A percentile compares a stretch with the other conserved stretches of the same genome.
These are phyloP conservation scores for Pycnonotus jocosus DNA, from an alignment of 2,113 vertebrate species.

Conservation along the genomic window DNA sequence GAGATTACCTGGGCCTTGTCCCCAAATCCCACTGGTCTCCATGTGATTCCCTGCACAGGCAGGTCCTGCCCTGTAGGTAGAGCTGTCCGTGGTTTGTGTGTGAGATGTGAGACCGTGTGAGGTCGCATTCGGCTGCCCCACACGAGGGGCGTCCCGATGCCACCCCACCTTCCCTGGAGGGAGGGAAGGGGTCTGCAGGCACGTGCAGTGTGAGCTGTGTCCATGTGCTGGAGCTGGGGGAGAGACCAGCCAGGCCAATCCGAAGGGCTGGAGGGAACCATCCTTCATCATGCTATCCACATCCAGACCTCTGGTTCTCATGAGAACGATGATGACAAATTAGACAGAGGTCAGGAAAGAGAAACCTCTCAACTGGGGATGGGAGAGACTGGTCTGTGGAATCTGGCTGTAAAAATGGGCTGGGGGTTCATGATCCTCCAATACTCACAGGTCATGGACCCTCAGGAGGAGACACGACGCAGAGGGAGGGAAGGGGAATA, in stretches of 20 bases:
- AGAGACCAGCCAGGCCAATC: background rate
- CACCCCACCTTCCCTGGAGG: background rate
- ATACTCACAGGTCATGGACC: background rate
- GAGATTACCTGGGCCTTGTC: background rate
- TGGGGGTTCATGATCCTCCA: background rate
- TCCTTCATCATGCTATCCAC: background rate
- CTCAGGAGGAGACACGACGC: background rate
- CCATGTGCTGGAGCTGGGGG: background rate
- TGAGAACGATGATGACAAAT: background rate
- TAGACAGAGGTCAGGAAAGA: background rate
- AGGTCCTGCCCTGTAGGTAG: background rate
- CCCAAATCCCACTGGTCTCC: background rate
- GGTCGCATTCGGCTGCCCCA: background rate
- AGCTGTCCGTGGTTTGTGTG: background rate
- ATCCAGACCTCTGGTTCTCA: background rate
- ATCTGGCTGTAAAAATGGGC: background rate
- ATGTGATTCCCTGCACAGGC: background rate
- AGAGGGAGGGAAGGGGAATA: background rate
- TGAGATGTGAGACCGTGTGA: background rate
- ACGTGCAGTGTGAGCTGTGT: background rate
- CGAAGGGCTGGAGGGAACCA: background rate
- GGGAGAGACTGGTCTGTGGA: background rate
- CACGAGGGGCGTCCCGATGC: fast-evolving
- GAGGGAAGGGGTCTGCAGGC: background rate
- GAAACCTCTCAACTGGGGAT: background rate